phyloP scores from a whole-genome alignment of 53 echinoderm and acorn worm species.

The Holothuria scabra region DNA sequence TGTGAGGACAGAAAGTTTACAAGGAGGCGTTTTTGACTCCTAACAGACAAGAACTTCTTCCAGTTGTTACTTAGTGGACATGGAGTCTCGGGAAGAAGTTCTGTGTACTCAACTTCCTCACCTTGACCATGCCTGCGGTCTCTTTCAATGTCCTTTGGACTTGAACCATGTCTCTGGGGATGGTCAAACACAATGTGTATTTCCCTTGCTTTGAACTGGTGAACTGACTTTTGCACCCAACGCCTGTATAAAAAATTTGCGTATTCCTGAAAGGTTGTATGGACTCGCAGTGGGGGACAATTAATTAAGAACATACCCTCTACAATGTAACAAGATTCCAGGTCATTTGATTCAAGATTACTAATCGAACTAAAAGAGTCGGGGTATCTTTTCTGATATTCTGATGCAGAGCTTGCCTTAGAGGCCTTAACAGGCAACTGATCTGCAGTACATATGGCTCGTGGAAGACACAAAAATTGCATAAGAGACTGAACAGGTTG shows the following conservation, averaged over 20 bases:
- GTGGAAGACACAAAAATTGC: slow-evolving; percentile 20
- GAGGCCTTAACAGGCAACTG: slow-evolving; percentile 9
- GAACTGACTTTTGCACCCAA: background rate
- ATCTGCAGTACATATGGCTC: slow-evolving; percentile 30
- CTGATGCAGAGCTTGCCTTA: slow-evolving; percentile 14
- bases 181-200: slow-evolving; percentile 59
- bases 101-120: background rate
- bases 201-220: slow-evolving; percentile 31
- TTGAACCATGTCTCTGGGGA: slow-evolving; percentile 40
- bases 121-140: slow-evolving; percentile 27
- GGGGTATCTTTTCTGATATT: no score
- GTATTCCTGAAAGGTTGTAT: background rate
- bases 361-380: no score
- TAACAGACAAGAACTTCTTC: background rate
- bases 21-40: background rate
- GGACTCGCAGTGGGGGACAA: background rate
- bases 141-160: slow-evolving; percentile 51
- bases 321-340: no score
- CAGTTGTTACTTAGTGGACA: background rate
- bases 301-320: slow-evolving; percentile 14
- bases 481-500: slow-evolving; percentile 27
- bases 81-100: background rate
- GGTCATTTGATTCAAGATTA: background rate
- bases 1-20: background rate
- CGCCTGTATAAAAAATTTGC: slow-evolving; percentile 3